phyloP scores from a whole-genome alignment of 2,888 invertebrate species.

The Halictus ligatus region DNA sequence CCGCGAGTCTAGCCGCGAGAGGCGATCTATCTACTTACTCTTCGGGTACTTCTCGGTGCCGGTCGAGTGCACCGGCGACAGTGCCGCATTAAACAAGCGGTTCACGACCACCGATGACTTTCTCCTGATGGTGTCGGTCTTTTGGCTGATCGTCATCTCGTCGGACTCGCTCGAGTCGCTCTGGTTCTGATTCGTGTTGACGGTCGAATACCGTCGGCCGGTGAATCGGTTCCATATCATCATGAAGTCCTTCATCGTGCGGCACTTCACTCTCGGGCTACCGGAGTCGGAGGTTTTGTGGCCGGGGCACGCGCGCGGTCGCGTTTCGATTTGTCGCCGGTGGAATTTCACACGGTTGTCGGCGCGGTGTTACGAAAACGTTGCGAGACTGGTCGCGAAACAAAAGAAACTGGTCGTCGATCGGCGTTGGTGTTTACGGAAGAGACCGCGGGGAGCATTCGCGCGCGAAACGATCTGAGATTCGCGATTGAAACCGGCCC shows the following conservation, averaged over 20 bases:
- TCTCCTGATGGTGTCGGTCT: conserved; percentile 81
- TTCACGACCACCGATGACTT: conserved; percentile 83
- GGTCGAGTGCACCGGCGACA: conserved; percentile 82
- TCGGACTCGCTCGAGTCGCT: conserved; percentile 62
- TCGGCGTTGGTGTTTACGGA: neutral
- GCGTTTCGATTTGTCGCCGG: neutral
- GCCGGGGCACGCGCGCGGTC: neutral
- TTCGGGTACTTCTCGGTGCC: conserved; percentile 83
- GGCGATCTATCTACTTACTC: conserved; percentile 83
- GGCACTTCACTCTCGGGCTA: conserved; percentile 3
- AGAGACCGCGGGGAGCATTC: neutral
- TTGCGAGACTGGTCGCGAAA: conserved; percentile 15
- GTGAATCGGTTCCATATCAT: conserved; percentile 87
- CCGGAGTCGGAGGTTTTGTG: neutral
- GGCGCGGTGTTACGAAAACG: conserved; percentile 9
- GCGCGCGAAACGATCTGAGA: neutral
- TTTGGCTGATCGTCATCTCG: conserved; percentile 38
- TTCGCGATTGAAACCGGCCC: neutral
- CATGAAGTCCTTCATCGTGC: conserved; percentile 87
- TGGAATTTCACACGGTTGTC: conserved; percentile 12
- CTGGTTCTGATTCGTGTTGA: conserved; percentile 81
- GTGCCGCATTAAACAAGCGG: conserved; percentile 84
- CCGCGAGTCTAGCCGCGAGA: neutral
- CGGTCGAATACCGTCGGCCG: conserved; percentile 86
- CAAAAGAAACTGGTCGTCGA: neutral